Evolutionary conservation across 2,113 vertebrate genomes (phyloP).

Genomic region (Semicossyphus pulcher): DNA sequence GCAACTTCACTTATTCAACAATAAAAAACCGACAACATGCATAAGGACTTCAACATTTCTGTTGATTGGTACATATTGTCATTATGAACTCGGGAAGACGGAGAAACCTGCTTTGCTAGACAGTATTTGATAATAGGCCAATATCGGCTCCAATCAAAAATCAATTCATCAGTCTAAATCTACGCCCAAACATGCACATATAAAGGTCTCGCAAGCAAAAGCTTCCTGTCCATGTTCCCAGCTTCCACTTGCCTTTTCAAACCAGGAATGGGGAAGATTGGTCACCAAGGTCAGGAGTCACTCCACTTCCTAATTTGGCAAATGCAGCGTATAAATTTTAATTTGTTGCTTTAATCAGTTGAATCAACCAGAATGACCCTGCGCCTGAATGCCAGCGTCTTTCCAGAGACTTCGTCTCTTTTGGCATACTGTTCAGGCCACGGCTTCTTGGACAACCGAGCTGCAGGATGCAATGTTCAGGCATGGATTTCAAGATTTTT

Average conservation of each 20-base stretch:
- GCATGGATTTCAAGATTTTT: not conserved
- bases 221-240: not conserved
- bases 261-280: constrained; percentile 21
- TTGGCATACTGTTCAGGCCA: constrained; percentile 32
- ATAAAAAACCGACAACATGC: not conserved
- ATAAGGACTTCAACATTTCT: not conserved
- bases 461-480: constrained; percentile 9
- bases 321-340: constrained; percentile 63
- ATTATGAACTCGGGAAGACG: not conserved
- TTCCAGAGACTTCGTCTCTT: constrained; percentile 23
- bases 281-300: constrained; percentile 57
- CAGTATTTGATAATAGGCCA: too few relatives aligned
- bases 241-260: not conserved
- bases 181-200: constrained; percentile 5
- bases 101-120: not conserved
- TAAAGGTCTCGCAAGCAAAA: too few relatives aligned
- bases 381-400: constrained; percentile 46
- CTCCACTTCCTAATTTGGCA: constrained; percentile 57
- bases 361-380: constrained; percentile 73
- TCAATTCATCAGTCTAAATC: constrained; percentile 9
- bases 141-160: not conserved
- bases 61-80: not conserved
- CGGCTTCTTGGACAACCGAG: constrained; percentile 4
- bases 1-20: not conserved
- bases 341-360: constrained; percentile 71